A percentile compares a stretch with the other conserved stretches of the same genome.
phyloP scores from a whole-genome alignment of 2,797 vertebrate genomes.

The Sebastes cheni region DNA sequence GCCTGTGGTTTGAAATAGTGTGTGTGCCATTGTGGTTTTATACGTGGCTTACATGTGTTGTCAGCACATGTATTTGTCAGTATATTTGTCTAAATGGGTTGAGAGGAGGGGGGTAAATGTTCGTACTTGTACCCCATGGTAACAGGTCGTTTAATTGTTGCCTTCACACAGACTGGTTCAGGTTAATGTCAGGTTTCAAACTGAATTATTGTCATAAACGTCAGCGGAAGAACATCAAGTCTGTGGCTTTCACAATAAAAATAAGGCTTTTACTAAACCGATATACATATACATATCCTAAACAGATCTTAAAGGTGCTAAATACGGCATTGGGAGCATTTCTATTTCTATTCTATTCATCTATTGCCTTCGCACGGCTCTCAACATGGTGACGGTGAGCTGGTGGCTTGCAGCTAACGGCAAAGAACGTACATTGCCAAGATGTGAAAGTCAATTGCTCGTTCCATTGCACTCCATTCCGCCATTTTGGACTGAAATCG shows the following conservation, averaged over 20 bases:
- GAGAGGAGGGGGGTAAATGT: not conserved
- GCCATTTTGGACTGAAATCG: too few species aligned
- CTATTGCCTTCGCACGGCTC: too few species aligned
- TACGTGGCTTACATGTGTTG: not conserved
- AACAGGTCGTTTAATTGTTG: constrained; percentile 4
- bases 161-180: not conserved
- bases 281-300: too few species aligned
- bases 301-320: not conserved
- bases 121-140: not conserved
- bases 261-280: not conserved
- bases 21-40: constrained; percentile 12
- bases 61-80: not conserved
- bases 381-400: too few species aligned
- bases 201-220: not conserved
- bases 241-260: constrained; percentile 14
- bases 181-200: not conserved
- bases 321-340: too few species aligned
- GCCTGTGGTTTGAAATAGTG: constrained; percentile 25
- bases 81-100: constrained; percentile 11
- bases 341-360: too few species aligned
- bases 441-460: too few species aligned
- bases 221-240: not conserved
- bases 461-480: too few species aligned
- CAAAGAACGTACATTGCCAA: too few species aligned
- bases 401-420: too few species aligned